A percentile compares a stretch with the other conserved stretches of the same genome.
Conservation (phyloP, 1,140 invertebrate genomes). For the Zaprionus ghesquierei region DNA sequence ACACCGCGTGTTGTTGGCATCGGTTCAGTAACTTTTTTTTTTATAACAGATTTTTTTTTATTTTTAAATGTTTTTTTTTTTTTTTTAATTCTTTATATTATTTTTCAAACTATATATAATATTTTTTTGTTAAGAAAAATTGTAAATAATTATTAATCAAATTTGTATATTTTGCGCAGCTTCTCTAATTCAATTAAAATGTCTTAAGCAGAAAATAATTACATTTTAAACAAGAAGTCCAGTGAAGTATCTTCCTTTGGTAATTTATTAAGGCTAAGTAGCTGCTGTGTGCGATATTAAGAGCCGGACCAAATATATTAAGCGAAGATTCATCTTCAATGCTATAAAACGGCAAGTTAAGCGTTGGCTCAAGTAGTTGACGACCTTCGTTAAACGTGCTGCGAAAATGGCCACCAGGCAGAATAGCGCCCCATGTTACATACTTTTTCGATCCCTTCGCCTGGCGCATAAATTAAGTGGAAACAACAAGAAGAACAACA, state of each 20-base stretch:
- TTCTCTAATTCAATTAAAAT: neutral
- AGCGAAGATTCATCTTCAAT: conserved; percentile 49
- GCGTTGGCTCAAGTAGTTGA: conserved; percentile 31
- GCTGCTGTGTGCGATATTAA: neutral
- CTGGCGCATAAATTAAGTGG: conserved; percentile 67
- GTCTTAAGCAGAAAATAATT: neutral
- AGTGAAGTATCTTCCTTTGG: too few relatives aligned
- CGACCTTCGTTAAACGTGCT: conserved; percentile 69
- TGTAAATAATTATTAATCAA: too few relatives aligned
- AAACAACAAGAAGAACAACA: conserved; percentile 7
- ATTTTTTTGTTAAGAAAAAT: too few relatives aligned
- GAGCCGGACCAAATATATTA: neutral
- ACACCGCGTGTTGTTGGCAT: conserved; percentile 83
- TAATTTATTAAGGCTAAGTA: neutral
- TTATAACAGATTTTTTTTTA: neutral
- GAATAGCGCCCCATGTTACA: neutral
- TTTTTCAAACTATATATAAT: too few relatives aligned
- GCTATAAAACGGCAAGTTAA: conserved; percentile 52
- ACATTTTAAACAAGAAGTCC: neutral
- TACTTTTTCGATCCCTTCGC: neutral
- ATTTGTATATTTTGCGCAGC: too few relatives aligned
- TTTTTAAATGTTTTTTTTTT: too few relatives aligned
- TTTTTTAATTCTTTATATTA: too few relatives aligned
- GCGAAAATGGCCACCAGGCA: conserved; percentile 58
- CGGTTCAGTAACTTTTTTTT: neutral